Evolutionary conservation across 2,888 invertebrate genomes (phyloP), one percentile per base, ranked within the genome.

Genomic region (Cephus sareptanus): DNA sequence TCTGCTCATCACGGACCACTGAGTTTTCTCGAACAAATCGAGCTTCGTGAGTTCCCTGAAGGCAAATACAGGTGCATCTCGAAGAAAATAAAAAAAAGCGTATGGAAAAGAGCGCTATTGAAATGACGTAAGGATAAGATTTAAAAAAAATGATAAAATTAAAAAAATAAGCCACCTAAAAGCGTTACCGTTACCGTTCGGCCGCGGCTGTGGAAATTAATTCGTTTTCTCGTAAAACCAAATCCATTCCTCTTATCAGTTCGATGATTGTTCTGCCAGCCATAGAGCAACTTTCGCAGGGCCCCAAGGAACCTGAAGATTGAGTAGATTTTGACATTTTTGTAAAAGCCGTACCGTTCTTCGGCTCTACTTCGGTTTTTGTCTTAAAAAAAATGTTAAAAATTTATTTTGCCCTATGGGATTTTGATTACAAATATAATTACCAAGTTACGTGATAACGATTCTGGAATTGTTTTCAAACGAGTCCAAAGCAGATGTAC

Each of bases 1-100:
- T 78, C 80, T 82, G 78, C 79, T 84, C 84, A 87, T 86, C 77
- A 83, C 86, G 76, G 84, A 69, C 87, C 86, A 87, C 83, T 87
- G 86, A 80, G 82, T 86, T 34, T 78, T 79, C 76, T 81, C 84
- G 81, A 84, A 84, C 80, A 86, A 82, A 79, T 84, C 83, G 34
- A 73, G 81, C 76, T 80, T 84, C 77, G 78, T 81, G 76, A 74
- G 76, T 69, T 81, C 79, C 70, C 82, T 85, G 80, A 73, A 76
- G 79, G 77, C 37, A 37, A 37, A 37, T 37, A 37, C 15, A 37
- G 37, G 13, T 13, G 4, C 3, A 3, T 37, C 37, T 37, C 37
- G 15, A 37, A 4, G 37, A 15, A 13, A 37, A 37, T 37, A 13
- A 37, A 37, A 37, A 37, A 13, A 31, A 31, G 37, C 37, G 37